These are phyloP conservation scores for Cettia cetti DNA, from an alignment of 2,113 vertebrate genomes.

Conservation along the genomic window DNA sequence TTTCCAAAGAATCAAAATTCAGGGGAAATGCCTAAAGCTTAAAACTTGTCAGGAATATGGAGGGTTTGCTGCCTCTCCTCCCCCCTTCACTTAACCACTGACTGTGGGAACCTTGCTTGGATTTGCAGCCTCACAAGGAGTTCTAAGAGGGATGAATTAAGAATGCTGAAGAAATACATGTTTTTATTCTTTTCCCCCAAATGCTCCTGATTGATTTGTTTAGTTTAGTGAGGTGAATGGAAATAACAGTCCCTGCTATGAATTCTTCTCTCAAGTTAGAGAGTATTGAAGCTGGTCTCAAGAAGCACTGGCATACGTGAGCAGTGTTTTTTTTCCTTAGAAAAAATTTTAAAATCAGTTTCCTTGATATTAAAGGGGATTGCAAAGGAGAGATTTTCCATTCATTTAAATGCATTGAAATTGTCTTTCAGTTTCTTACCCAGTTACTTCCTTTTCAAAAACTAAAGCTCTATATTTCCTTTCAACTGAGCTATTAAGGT, in stretches of 20 bases:
- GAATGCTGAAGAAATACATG: background rate
- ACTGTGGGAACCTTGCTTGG: background rate
- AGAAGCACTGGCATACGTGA: background rate
- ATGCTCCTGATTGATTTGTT: background rate
- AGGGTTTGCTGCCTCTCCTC: background rate
- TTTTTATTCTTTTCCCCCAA: too few species aligned
- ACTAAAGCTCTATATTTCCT: background rate
- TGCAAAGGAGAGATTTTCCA: background rate
- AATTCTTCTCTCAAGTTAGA: background rate
- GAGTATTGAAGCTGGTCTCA: background rate
- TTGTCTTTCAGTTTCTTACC: background rate
- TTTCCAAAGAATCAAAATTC: background rate
- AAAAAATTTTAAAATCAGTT: background rate
- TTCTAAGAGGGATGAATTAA: background rate
- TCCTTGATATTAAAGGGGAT: background rate
- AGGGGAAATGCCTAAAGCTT: background rate
- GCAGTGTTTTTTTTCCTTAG: background rate
- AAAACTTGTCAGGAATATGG: fast-evolving
- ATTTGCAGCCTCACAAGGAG: background rate
- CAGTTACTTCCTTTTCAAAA: background rate
- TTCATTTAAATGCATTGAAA: background rate
- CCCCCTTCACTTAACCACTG: background rate
- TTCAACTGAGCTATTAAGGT: background rate
- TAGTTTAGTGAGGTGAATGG: background rate
- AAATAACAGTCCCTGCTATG: background rate